Evolutionary conservation across 2,797 vertebrate genomes (phyloP).

Genomic region (Synanceia verrucosa): DNA sequence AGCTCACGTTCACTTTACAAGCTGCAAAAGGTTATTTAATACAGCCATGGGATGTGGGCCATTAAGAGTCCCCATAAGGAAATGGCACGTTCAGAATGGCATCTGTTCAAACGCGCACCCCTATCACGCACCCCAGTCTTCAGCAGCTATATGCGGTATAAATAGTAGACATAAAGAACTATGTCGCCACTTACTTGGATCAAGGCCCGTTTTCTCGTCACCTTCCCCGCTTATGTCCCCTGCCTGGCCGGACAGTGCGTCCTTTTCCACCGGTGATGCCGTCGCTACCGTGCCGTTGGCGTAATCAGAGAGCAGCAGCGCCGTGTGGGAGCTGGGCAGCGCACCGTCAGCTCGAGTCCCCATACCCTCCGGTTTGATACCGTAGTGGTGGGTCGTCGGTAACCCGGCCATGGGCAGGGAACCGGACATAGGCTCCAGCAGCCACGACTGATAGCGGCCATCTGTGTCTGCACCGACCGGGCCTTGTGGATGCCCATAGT

Average conservation of each 20-base stretch:
- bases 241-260: constrained; percentile 84
- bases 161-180: constrained; percentile 48
- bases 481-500: constrained; percentile 89
- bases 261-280: constrained; percentile 89
- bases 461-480: constrained; percentile 87
- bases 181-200: constrained; percentile 92
- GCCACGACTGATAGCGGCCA: constrained; percentile 94
- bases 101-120: constrained; percentile 53
- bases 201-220: constrained; percentile 88
- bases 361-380: constrained; percentile 91
- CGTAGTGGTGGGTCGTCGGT: constrained; percentile 89
- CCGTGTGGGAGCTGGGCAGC: constrained; percentile 88
- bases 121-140: constrained; percentile 48
- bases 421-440: constrained; percentile 91
- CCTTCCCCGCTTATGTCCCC: constrained; percentile 86
- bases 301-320: constrained; percentile 91
- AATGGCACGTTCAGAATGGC: constrained; percentile 71
- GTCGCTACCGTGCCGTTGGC: constrained; percentile 84
- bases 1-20: constrained; percentile 36
- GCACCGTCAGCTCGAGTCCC: constrained; percentile 87
- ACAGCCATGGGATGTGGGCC: constrained; percentile 53
- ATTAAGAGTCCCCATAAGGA: constrained; percentile 65
- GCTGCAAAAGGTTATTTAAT: constrained; percentile 29
- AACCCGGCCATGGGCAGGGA: constrained; percentile 92
- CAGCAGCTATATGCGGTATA: constrained; percentile 51